A percentile compares a stretch with the other conserved stretches of the same genome.
phyloP scores from a whole-genome alignment of 2,113 vertebrate genomes.

The Podarcis cretensis region DNA sequence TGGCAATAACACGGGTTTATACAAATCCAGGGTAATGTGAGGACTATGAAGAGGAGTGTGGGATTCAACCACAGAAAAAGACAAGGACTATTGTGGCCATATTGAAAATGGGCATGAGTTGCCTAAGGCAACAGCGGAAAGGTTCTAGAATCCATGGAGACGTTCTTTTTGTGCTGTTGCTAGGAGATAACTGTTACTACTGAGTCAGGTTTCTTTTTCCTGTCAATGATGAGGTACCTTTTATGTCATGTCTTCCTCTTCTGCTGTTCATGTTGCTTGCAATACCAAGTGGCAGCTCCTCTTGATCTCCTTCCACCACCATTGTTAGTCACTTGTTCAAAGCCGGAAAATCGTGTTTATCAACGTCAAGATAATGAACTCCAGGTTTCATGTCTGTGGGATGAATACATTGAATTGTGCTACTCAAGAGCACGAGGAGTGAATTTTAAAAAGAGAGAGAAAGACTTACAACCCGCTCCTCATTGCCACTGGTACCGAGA shows the following conservation, averaged over 20 bases:
- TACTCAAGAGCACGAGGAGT: conserved; percentile 12
- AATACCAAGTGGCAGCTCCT: rapidly evolving
- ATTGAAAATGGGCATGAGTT: background rate
- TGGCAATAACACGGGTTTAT: background rate
- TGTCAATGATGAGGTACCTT: rapidly evolving
- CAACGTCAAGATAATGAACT: background rate
- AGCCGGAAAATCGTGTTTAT: background rate
- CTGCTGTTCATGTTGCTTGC: background rate
- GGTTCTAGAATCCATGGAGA: background rate
- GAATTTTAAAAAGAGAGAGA: background rate
- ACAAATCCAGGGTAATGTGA: background rate
- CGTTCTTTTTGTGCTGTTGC: background rate
- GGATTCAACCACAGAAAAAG: background rate
- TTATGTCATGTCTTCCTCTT: background rate
- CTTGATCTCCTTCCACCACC: background rate
- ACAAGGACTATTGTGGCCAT: background rate
- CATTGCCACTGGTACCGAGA: conserved; percentile 36
- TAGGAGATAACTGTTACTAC: background rate
- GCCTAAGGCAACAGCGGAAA: background rate
- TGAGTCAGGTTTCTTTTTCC: too few relatives aligned
- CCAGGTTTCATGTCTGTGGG: conserved; percentile 3
- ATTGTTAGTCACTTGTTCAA: conserved; percentile 21
- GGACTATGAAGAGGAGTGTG: background rate
- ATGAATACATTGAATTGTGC: background rate
- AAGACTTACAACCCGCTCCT: conserved; percentile 3